Base-by-base conservation (phyloP, 2,113 vertebrate genomes). In the Periophthalmodon schlosseri region DNA sequence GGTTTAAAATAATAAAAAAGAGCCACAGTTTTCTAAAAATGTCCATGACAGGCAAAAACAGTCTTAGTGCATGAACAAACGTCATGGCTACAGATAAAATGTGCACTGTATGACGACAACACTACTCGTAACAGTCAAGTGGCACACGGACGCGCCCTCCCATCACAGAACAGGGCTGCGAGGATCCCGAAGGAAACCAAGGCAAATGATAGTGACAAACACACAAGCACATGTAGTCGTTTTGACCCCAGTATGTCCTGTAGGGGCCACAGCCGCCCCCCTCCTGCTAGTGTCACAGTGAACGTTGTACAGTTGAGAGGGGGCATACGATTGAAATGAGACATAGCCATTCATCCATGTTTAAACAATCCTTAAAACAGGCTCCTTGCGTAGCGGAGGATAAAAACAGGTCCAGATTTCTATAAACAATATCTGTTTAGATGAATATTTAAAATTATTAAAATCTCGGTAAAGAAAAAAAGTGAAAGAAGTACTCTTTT, bases 91-190 rank as follows among this genome's bases (percentile, higher is more conserved):
- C 72, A 84, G 34, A 2, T 9, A 67, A 50, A 78, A 67, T 77
- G 85, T 74, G 86, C 81, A 85, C 85, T 85, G 86, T 28, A 80
- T 86, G 57, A 74, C 72, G 91, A 92, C 81, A 93, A 91, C 90
- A 89, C 84, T 89, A 91, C 89, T 90, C 73, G 80, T 85, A 91
- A 95, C 93, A 95, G 95, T 93, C 92, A 90, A 34, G 88, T 67
- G 86, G 91, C 91, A 91, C 89, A 83, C 67, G 89, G 67, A 72
- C 78, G 86, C 89, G 87, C 81, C n/a, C n/a, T 73, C 84, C 61
- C 79, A 69, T 68, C 67, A 57, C 65, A 60, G 85, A 68, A 89
- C 60, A 28, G 60, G 76, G 73, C 50, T 23, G 70, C 68, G 74
- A 73, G 76, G 74, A 75, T 92, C 88, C 75, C 72, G 72, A 81